phyloP scores from a whole-genome alignment of 2,797 vertebrate genomes.

The Oryzias sinensis region DNA sequence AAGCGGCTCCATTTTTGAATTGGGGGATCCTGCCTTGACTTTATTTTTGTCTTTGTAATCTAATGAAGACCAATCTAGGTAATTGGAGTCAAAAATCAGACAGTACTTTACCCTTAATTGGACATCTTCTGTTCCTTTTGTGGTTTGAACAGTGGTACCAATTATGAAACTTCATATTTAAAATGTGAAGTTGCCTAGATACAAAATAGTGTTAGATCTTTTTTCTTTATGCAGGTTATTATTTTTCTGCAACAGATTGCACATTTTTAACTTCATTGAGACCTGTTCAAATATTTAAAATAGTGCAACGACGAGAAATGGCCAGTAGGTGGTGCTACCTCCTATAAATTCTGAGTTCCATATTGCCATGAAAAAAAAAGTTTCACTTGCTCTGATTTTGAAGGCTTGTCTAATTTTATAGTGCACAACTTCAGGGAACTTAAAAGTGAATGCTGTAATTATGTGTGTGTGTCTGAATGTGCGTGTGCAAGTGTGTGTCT shows the following conservation, averaged over 20 bases:
- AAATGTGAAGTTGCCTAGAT: too few relatives aligned
- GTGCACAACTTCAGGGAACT: conserved; percentile 75
- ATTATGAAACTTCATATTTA: too few relatives aligned
- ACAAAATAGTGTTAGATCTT: background rate
- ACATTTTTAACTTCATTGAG: conserved; percentile 48
- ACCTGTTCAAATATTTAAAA: conserved; percentile 36
- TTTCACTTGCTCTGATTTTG: conserved; percentile 36
- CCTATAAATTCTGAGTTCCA: conserved; percentile 18
- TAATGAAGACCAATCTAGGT: conserved; percentile 16
- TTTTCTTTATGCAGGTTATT: background rate
- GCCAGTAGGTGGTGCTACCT: conserved; percentile 47
- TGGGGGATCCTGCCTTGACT: conserved; percentile 4
- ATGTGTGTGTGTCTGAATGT: conserved; percentile 9
- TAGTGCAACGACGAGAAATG: conserved; percentile 20
- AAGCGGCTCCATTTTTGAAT: conserved; percentile 12
- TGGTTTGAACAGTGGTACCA: too few relatives aligned
- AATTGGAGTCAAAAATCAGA: conserved; percentile 18
- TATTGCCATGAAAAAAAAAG: conserved; percentile 10
- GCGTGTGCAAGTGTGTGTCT: background rate
- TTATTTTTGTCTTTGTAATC: conserved; percentile 11
- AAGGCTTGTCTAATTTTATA: conserved; percentile 41
- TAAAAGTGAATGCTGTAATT: conserved; percentile 54
- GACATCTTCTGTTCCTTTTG: too few relatives aligned
- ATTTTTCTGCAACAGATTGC: conserved; percentile 41
- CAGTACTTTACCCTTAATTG: conserved; percentile 17